phyloP scores from a whole-genome alignment of 2,797 vertebrate genomes.

The Thamnophis elegans region DNA sequence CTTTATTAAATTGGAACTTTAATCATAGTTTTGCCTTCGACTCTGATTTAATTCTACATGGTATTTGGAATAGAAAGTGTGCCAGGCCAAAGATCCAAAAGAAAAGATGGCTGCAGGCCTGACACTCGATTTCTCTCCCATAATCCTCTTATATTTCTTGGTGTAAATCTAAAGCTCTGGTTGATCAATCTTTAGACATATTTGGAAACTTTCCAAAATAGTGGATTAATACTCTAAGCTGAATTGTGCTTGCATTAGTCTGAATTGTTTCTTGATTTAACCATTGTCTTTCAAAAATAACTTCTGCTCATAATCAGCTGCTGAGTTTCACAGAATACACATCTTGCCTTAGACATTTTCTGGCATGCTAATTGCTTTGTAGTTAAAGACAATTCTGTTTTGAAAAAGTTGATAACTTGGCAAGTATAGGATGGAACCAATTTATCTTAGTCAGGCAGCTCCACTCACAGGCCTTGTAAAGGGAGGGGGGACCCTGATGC shows the following conservation, averaged over 20 bases:
- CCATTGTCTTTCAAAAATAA: conserved; percentile 13
- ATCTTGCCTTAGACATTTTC: neutral
- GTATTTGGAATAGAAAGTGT: too few species aligned
- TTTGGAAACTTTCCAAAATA: neutral
- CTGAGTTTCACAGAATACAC: neutral
- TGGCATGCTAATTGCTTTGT: conserved; percentile 20
- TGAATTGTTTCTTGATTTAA: conserved; percentile 6
- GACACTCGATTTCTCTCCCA: neutral
- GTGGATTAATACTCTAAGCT: neutral
- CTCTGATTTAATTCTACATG: too few species aligned
- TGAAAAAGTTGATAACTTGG: conserved; percentile 24
- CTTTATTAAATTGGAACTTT: too few species aligned
- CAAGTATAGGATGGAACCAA: conserved; percentile 14
- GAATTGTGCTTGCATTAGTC: neutral
- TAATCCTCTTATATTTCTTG: neutral
- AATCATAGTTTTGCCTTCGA: too few species aligned
- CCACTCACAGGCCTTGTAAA: neutral
- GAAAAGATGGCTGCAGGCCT: too few species aligned
- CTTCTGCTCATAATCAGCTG: conserved; percentile 1
- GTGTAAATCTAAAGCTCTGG: neutral
- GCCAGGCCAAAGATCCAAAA: too few species aligned
- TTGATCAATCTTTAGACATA: neutral
- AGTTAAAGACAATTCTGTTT: conserved; percentile 27
- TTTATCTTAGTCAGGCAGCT: conserved; percentile 16
- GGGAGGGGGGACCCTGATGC: neutral